Evolutionary conservation across 2,113 vertebrate species (phyloP).

Genomic region (Hepsetus odoe): DNA sequence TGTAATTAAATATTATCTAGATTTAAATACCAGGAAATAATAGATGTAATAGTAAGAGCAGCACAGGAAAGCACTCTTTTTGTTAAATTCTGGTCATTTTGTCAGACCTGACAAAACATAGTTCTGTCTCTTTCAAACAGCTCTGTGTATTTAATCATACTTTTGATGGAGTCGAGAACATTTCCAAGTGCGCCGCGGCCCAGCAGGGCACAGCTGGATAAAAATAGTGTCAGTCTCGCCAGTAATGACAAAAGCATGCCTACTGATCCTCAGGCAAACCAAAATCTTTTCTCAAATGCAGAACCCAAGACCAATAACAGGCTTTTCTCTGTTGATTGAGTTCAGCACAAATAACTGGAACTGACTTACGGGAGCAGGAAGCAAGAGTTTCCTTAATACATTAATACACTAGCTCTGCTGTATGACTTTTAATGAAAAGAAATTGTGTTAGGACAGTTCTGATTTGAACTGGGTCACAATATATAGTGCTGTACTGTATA

Average conservation of each 20-base stretch:
- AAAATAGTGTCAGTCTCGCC: slow-evolving; percentile 60
- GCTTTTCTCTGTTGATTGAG: slow-evolving; percentile 38
- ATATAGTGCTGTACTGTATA: neutral
- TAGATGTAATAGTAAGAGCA: no score
- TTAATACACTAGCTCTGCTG: slow-evolving; percentile 1
- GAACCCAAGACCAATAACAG: slow-evolving; percentile 53
- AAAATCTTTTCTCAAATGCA: slow-evolving; percentile 52
- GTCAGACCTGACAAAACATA: neutral
- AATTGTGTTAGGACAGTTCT: neutral
- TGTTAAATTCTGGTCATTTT: neutral
- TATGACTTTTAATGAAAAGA: neutral
- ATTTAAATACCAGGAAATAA: no score
- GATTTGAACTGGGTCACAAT: neutral
- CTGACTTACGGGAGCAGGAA: slow-evolving; percentile 2
- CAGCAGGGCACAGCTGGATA: slow-evolving; percentile 47
- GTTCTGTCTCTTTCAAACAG: neutral
- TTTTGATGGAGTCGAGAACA: slow-evolving; percentile 7
- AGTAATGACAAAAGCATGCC: slow-evolving; percentile 69
- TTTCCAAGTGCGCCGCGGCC: slow-evolving; percentile 42
- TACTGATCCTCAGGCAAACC: slow-evolving; percentile 54
- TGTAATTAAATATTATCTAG: no score
- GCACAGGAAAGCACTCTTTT: neutral
- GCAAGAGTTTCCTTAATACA: neutral
- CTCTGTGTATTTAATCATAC: neutral
- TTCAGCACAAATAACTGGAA: slow-evolving; percentile 38